phyloP scores from a whole-genome alignment of 92 coral and sea anemone genomes.

The Zoanthus gigantus region DNA sequence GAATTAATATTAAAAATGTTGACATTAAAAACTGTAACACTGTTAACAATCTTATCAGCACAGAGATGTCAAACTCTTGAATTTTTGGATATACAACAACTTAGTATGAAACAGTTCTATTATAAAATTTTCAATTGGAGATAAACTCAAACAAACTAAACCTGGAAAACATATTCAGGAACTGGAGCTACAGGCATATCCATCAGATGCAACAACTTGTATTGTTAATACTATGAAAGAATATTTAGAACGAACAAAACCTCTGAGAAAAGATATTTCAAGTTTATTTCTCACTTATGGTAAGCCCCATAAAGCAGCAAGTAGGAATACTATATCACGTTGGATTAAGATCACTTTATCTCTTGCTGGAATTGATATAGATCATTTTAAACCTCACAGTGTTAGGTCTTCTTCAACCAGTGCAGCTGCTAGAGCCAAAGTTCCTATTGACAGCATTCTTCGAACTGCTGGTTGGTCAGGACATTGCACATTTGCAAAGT shows the following conservation, averaged over 20 bases:
- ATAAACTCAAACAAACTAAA: conserved; percentile 59
- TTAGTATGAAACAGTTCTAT: conserved; percentile 23
- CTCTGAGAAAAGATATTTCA: conserved; percentile 39
- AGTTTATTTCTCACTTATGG: conserved; percentile 58
- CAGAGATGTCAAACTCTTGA: conserved; percentile 63
- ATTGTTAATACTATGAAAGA: conserved; percentile 43
- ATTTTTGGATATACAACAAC: conserved; percentile 50
- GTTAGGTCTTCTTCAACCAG: conserved; percentile 41
- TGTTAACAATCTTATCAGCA: background rate
- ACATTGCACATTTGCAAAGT: conserved; percentile 62
- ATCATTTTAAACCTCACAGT: conserved; percentile 63
- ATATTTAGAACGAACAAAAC: conserved; percentile 47
- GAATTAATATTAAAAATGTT: conserved; percentile 45
- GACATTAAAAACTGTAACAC: conserved; percentile 53
- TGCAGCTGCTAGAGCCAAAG: conserved; percentile 51
- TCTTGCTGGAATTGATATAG: conserved; percentile 51
- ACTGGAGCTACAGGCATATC: conserved; percentile 48
- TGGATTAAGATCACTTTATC: conserved; percentile 57
- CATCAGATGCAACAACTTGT: conserved; percentile 46
- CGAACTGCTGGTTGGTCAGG: conserved; percentile 67
- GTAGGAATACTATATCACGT: conserved; percentile 64
- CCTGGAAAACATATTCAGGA: conserved; percentile 62
- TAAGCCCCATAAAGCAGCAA: conserved; percentile 61
- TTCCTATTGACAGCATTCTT: conserved; percentile 49
- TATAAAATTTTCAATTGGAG: conserved; percentile 54